Conservation (phyloP, 2,797 vertebrate species). For the Aldrovandia affinis region DNA sequence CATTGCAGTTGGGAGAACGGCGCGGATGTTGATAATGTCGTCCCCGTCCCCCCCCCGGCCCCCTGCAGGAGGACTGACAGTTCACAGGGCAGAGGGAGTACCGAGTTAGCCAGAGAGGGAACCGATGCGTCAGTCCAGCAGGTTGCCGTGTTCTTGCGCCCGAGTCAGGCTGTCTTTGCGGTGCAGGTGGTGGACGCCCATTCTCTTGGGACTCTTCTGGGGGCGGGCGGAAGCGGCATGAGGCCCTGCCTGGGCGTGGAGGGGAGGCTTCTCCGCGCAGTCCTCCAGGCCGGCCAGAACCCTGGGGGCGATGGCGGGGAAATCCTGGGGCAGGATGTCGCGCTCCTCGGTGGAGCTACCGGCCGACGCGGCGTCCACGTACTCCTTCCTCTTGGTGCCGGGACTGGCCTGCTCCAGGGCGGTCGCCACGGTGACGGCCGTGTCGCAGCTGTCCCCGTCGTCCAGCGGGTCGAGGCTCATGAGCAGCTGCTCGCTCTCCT, state of each 20-base stretch:
- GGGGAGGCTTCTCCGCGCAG: constrained; percentile 61
- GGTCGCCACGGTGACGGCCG: constrained; percentile 61
- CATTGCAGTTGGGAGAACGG: constrained; percentile 26
- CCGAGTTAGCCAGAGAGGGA: background rate
- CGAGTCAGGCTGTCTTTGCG: constrained; percentile 95
- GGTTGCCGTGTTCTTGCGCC: constrained; percentile 93
- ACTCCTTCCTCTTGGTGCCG: constrained; percentile 58
- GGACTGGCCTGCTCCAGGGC: constrained; percentile 50
- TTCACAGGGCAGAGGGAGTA: constrained; percentile 33
- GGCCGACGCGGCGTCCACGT: constrained; percentile 67
- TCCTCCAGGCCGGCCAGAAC: constrained; percentile 61
- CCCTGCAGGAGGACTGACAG: constrained; percentile 42
- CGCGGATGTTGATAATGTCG: constrained; percentile 21
- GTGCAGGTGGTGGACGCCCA: constrained; percentile 95
- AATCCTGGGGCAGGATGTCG: constrained; percentile 73
- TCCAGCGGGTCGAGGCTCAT: constrained; percentile 63
- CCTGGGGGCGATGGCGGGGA: constrained; percentile 64
- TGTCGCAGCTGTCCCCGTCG: constrained; percentile 56
- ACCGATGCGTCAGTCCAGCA: constrained; percentile 81
- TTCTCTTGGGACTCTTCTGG: constrained; percentile 91
- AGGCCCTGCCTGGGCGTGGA: background rate
- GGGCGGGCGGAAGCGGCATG: constrained; percentile 64
- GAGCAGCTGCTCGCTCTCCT: constrained; percentile 76
- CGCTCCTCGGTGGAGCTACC: constrained; percentile 79
- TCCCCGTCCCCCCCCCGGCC: constrained; percentile 18